Percentiles rank a stretch among this genome's conserved stretches.
These are phyloP conservation scores for Euborellia annulipes DNA, from an alignment of 1,140 invertebrate species.

Conservation along the genomic window DNA sequence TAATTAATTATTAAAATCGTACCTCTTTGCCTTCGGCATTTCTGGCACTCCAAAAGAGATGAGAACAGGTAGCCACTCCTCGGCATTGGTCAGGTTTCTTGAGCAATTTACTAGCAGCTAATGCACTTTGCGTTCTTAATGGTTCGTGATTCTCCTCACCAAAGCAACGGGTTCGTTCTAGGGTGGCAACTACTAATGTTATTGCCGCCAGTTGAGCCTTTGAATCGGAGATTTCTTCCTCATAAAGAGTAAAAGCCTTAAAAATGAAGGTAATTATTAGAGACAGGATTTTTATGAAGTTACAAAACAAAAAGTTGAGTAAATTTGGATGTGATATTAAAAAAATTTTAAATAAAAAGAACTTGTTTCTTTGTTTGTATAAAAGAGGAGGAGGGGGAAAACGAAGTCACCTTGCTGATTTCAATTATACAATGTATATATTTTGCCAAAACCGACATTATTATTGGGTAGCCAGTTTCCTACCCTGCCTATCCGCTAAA, in stretches of 20 bases:
- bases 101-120: constrained; percentile 86
- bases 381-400: too few species aligned
- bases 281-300: too few species aligned
- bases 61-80: constrained; percentile 77
- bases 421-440: too few species aligned
- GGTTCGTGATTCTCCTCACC: constrained; percentile 96
- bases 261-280: too few species aligned
- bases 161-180: constrained; percentile 88
- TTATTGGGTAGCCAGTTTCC: too few species aligned
- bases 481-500: too few species aligned
- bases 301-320: too few species aligned
- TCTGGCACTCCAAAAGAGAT: constrained; percentile 94
- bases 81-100: constrained; percentile 96
- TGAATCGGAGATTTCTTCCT: constrained; percentile 97
- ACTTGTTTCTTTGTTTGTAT: too few species aligned
- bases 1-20: constrained; percentile 17
- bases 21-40: constrained; percentile 51
- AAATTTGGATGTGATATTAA: too few species aligned
- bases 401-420: too few species aligned
- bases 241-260: constrained; percentile 88
- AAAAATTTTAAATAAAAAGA: too few species aligned
- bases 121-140: constrained; percentile 80
- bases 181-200: constrained; percentile 85
- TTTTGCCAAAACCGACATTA: too few species aligned
- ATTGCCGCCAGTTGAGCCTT: constrained; percentile 93